Evolutionary conservation across 2,888 invertebrate species (phyloP).

Genomic region (Thysanoteuthis rhombus): DNA sequence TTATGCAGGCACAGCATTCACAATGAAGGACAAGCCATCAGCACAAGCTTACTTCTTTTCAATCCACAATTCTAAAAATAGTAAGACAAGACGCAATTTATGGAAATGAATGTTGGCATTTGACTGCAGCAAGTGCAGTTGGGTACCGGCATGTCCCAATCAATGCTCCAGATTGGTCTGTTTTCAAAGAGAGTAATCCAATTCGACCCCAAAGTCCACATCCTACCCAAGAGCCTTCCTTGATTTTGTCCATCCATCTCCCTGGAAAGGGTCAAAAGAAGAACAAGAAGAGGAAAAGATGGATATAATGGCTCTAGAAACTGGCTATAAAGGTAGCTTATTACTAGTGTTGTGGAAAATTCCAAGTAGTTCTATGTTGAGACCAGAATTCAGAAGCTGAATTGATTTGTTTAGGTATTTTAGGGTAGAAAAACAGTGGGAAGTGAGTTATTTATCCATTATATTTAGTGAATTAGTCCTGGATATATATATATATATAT

Average conservation of each 20-base stretch:
- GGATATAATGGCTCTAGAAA: background rate
- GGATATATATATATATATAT: too few relatives aligned
- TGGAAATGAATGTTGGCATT: background rate
- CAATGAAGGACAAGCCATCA: background rate
- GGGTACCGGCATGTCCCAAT: constrained; percentile 12
- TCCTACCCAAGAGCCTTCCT: background rate
- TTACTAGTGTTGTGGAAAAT: background rate
- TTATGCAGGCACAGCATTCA: background rate
- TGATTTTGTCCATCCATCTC: background rate
- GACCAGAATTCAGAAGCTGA: background rate
- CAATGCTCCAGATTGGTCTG: background rate
- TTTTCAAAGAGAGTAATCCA: background rate
- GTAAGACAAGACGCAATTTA: background rate
- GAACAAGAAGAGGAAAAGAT: background rate
- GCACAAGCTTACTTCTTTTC: background rate
- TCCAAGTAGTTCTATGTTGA: background rate
- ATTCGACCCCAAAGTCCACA: background rate
- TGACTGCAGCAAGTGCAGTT: background rate
- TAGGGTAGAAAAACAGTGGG: too few relatives aligned
- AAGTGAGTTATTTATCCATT: too few relatives aligned
- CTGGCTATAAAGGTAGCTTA: background rate
- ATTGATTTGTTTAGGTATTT: too few relatives aligned
- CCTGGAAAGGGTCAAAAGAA: background rate
- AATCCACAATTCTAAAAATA: background rate
- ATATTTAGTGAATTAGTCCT: too few relatives aligned